Conservation (phyloP, 2,888 invertebrate species). For the Perithous albicinctus region DNA sequence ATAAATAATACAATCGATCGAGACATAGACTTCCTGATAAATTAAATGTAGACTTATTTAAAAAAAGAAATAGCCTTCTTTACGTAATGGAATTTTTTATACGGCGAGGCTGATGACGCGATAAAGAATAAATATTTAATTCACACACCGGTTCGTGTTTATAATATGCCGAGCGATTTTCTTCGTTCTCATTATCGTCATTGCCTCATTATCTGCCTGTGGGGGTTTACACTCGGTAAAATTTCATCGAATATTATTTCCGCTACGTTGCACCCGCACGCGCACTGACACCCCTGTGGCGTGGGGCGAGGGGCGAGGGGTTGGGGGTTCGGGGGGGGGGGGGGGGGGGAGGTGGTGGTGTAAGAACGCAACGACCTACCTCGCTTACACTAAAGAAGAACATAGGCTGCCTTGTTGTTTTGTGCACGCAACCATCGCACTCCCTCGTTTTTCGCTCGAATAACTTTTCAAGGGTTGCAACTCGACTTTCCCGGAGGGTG, state of each 20-base stretch:
- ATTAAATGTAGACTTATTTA: neutral
- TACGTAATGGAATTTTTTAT: neutral
- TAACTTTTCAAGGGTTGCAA: conserved; percentile 48
- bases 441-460: conserved; percentile 56
- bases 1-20: neutral
- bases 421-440: conserved; percentile 41
- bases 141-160: neutral
- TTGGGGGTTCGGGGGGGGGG: too few species aligned
- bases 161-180: conserved; percentile 4
- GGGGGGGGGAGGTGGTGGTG: too few species aligned
- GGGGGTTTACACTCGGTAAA: conserved; percentile 35
- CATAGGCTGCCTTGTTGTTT: conserved; percentile 40
- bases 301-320: too few species aligned
- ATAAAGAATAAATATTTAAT: conserved; percentile 25
- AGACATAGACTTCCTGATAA: neutral
- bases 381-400: conserved; percentile 20
- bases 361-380: conserved; percentile 12
- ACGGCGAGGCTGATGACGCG: neutral
- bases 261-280: conserved; percentile 14
- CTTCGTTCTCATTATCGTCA: conserved; percentile 12
- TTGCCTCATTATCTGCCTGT: conserved; percentile 1
- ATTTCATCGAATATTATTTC: conserved; percentile 57
- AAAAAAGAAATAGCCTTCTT: neutral
- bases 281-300: conserved; percentile 21
- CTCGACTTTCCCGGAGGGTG: conserved; percentile 22